These are phyloP conservation scores for Squalus acanthias DNA, from an alignment of 2,797 vertebrate genomes.

Conservation along the genomic window DNA sequence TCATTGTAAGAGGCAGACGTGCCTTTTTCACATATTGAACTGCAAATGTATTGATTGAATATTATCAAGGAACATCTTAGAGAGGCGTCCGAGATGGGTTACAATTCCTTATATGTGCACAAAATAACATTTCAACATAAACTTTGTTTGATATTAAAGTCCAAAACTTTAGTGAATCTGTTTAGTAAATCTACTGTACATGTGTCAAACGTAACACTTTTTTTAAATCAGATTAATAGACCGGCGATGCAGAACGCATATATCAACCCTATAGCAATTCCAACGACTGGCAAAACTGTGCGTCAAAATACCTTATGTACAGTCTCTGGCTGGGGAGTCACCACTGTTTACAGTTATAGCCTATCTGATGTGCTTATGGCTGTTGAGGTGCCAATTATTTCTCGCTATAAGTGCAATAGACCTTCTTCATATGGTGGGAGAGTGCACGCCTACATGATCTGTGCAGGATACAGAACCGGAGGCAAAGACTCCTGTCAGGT, in stretches of 20 bases:
- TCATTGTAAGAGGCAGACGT: background rate
- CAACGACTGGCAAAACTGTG: background rate
- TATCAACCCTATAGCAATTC: background rate
- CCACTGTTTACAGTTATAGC: conserved; percentile 49
- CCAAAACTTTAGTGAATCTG: background rate
- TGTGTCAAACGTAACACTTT: background rate
- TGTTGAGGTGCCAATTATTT: conserved; percentile 58
- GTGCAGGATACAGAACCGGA: background rate
- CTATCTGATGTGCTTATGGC: conserved; percentile 58
- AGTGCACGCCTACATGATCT: background rate
- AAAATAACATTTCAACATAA: background rate
- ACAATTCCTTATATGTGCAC: background rate
- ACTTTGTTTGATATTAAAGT: background rate
- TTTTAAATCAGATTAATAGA: background rate
- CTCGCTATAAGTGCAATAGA: conserved; percentile 49
- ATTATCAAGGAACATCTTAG: background rate
- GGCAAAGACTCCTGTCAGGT: conserved; percentile 36
- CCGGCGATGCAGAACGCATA: background rate
- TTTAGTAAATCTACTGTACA: background rate
- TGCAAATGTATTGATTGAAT: background rate
- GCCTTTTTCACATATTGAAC: background rate
- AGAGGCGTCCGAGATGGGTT: background rate
- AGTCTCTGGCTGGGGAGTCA: conserved; percentile 70
- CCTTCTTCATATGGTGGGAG: background rate
- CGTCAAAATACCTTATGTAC: conserved; percentile 47